Conservation (phyloP, 1,140 invertebrate genomes). For the Heliconius hewitsoni region DNA sequence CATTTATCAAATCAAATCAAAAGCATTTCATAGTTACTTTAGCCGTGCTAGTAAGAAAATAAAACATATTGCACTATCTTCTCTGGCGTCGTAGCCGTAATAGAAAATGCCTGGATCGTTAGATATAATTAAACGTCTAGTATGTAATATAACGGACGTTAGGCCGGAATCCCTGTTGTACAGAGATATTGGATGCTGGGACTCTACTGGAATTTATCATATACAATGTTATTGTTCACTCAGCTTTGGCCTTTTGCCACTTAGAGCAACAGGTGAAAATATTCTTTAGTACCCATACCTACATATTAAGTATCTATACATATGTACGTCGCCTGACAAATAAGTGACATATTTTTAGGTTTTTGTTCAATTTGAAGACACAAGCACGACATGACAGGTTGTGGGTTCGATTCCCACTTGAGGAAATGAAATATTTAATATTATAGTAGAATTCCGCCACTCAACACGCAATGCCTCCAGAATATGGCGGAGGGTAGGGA, state of each 20-base stretch:
- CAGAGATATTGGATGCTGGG: constrained; percentile 2
- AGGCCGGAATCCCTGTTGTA: neutral
- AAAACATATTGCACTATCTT: neutral
- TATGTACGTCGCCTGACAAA: too few relatives aligned
- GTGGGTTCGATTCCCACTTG: too few relatives aligned
- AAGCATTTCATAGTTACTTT: too few relatives aligned
- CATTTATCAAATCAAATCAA: too few relatives aligned
- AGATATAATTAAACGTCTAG: constrained; percentile 6
- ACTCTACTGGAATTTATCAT: neutral
- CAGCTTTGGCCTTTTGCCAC: neutral
- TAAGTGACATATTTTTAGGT: too few relatives aligned
- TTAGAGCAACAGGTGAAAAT: neutral
- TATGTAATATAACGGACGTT: neutral
- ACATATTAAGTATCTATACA: too few relatives aligned
- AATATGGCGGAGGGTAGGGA: too few relatives aligned
- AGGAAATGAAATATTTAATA: too few relatives aligned
- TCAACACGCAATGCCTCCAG: too few relatives aligned
- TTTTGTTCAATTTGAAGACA: too few relatives aligned
- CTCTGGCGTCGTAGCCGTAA: neutral
- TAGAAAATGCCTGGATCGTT: constrained; percentile 1
- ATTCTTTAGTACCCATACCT: neutral
- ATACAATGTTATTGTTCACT: constrained; percentile 1
- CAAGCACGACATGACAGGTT: too few relatives aligned
- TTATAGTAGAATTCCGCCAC: too few relatives aligned
- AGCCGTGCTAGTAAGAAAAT: neutral